phyloP scores from a whole-genome alignment of 2,888 invertebrate species.

The Limnephilus rhombicus region DNA sequence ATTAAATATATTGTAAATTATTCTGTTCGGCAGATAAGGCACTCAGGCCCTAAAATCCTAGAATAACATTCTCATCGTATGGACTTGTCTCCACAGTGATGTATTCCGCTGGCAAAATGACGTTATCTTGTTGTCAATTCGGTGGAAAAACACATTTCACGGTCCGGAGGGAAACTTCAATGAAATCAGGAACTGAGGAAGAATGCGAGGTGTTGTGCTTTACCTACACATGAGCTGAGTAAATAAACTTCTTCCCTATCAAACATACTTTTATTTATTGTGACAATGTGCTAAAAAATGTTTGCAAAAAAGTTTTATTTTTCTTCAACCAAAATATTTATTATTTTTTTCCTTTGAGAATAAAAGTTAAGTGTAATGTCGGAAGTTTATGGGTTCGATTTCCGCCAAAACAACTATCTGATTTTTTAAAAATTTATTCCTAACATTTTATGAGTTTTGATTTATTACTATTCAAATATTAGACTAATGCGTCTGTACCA shows the following conservation, averaged over 20 bases:
- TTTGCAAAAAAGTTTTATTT: not conserved
- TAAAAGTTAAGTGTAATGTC: not conserved
- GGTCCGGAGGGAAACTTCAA: constrained; percentile 2
- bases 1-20: too few species aligned
- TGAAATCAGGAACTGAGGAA: constrained; percentile 9
- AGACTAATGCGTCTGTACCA: too few species aligned
- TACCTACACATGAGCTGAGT: not conserved
- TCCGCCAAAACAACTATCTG: not conserved
- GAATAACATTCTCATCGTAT: not conserved
- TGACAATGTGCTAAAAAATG: not conserved
- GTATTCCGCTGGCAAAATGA: not conserved
- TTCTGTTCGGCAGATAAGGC: too few species aligned
- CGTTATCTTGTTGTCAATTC: constrained; percentile 4
- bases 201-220: not conserved
- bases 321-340: not conserved
- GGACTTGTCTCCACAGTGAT: not conserved
- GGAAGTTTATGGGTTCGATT: not conserved
- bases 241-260: not conserved
- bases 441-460: too few species aligned
- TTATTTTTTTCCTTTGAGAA: not conserved
- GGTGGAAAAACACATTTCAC: constrained; percentile 21
- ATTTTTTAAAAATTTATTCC: too few species aligned
- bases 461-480: too few species aligned
- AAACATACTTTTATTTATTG: not conserved
- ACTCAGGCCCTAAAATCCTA: too few species aligned